phyloP scores from a whole-genome alignment of 2,888 invertebrate genomes.

The Sphinx pinastri region DNA sequence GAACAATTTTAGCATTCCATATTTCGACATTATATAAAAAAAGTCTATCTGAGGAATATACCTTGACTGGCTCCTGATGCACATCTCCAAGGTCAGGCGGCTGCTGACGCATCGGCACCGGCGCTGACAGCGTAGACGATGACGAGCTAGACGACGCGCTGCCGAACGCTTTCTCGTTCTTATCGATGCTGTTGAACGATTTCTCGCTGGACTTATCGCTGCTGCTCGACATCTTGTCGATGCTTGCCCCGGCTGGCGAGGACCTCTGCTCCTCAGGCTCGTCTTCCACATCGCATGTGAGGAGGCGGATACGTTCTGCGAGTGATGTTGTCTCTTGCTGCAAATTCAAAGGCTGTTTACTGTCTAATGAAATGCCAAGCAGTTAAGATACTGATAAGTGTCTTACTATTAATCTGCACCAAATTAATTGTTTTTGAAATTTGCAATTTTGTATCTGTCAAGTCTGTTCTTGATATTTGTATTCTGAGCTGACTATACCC shows the following conservation, averaged over 20 bases:
- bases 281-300: conserved; percentile 94
- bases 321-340: conserved; percentile 89
- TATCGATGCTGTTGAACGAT: conserved; percentile 84
- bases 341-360: not conserved
- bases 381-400: not conserved
- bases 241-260: conserved; percentile 87
- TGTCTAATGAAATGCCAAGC: not conserved
- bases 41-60: conserved; percentile 39
- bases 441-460: too few relatives aligned
- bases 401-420: too few relatives aligned
- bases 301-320: conserved; percentile 92
- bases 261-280: conserved; percentile 81
- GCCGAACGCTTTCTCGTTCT: conserved; percentile 82
- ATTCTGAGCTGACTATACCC: too few relatives aligned
- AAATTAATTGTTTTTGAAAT: too few relatives aligned
- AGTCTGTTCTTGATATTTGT: too few relatives aligned
- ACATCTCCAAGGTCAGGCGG: conserved; percentile 74
- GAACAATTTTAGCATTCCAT: too few relatives aligned
- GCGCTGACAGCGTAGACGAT: conserved; percentile 70
- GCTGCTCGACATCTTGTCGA: conserved; percentile 86
- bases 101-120: conserved; percentile 62
- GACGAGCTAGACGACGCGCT: conserved; percentile 77
- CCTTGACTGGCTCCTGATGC: conserved; percentile 73
- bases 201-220: conserved; percentile 70
- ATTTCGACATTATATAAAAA: too few relatives aligned